phyloP scores from a whole-genome alignment of 2,797 vertebrate species.

The Streptopelia turtur region DNA sequence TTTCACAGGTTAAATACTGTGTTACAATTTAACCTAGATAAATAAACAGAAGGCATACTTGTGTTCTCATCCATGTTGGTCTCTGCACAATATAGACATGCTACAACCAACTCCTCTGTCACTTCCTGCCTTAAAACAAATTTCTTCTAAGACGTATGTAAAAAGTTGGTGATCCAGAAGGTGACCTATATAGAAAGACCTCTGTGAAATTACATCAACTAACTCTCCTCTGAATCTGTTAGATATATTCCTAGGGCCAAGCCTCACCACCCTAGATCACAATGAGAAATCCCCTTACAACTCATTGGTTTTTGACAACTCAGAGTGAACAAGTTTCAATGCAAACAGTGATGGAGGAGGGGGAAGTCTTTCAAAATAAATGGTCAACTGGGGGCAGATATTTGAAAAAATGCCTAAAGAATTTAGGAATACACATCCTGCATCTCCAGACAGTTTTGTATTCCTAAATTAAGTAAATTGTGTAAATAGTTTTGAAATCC shows the following conservation, averaged over 20 bases:
- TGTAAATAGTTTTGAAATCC: not conserved
- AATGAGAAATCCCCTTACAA: not conserved
- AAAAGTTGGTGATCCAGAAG: not conserved
- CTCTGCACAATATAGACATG: not conserved
- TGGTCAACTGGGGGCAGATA: not conserved
- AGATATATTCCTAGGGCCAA: not conserved
- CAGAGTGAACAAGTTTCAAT: not conserved
- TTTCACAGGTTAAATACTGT: not conserved
- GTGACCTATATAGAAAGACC: not conserved
- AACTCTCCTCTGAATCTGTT: not conserved
- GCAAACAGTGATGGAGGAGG: not conserved
- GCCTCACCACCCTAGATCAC: not conserved
- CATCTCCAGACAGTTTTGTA: not conserved
- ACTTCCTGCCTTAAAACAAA: not conserved
- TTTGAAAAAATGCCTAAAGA: not conserved
- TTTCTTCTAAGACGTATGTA: not conserved
- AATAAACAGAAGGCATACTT: not conserved
- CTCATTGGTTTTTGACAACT: not conserved
- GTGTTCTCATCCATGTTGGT: not conserved
- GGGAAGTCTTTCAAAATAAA: not conserved
- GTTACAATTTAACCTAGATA: not conserved
- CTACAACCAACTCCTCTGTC: not conserved
- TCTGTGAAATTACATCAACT: not conserved
- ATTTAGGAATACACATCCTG: not conserved
- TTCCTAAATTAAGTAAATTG: not conserved